A percentile compares a stretch with the other conserved stretches of the same genome.
These are phyloP conservation scores for Buceros bicornis DNA, from an alignment of 2,797 vertebrate species.

Conservation along the genomic window DNA sequence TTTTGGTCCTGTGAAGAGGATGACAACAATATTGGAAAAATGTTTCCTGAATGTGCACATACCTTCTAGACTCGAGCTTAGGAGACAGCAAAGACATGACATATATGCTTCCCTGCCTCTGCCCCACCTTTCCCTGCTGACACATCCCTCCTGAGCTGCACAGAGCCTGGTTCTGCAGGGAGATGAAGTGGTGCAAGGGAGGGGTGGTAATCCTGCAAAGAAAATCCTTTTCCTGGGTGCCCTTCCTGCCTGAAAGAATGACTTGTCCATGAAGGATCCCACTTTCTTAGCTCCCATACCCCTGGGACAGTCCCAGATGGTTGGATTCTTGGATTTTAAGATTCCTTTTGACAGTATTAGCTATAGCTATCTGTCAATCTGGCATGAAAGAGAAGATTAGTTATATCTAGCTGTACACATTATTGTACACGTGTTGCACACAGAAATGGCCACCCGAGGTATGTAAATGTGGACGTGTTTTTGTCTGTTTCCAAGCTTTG, in stretches of 20 bases:
- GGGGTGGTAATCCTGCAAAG: background rate
- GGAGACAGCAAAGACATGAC: background rate
- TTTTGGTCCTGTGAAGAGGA: background rate
- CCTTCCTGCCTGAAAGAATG: background rate
- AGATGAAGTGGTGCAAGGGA: accelerated
- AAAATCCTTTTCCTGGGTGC: background rate
- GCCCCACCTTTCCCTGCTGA: background rate
- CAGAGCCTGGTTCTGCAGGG: background rate
- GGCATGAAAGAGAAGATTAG: background rate
- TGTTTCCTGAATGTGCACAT: background rate
- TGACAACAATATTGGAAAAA: background rate
- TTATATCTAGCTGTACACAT: background rate
- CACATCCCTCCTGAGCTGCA: background rate
- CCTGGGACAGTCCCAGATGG: background rate
- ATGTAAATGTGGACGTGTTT: background rate
- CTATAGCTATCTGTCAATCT: background rate
- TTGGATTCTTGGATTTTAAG: background rate
- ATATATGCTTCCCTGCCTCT: background rate
- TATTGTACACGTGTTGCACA: background rate
- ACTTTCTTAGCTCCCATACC: background rate
- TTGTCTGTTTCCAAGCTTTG: background rate
- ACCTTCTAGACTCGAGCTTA: background rate
- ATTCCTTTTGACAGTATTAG: background rate
- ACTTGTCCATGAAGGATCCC: background rate
- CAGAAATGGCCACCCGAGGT: background rate